Conservation (phyloP, 1,140 invertebrate species). For the Argopecten irradians region DNA sequence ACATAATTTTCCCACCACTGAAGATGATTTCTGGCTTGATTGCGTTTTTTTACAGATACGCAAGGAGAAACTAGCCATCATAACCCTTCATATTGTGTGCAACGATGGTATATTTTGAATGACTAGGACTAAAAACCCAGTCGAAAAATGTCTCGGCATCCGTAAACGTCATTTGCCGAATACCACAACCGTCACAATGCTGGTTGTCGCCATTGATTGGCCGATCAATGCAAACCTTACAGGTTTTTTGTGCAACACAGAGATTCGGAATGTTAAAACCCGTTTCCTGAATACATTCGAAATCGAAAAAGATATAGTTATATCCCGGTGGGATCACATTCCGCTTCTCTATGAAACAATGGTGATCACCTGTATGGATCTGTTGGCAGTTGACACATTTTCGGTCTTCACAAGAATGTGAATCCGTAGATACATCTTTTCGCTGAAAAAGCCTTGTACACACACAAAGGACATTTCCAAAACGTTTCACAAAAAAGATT, state of each 20-base stretch:
- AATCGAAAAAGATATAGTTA: not conserved
- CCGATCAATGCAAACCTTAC: not conserved
- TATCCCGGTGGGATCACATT: not conserved
- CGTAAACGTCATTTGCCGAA: not conserved
- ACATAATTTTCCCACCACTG: conserved; percentile 41
- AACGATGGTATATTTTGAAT: conserved; percentile 1
- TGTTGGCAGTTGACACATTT: not conserved
- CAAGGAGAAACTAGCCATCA: conserved; percentile 35
- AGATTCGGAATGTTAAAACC: not conserved
- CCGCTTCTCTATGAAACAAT: not conserved
- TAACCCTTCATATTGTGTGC: conserved; percentile 41
- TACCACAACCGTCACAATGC: not conserved
- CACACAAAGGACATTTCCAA: not conserved
- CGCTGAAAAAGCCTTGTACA: not conserved
- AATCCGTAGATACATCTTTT: not conserved
- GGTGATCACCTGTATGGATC: not conserved
- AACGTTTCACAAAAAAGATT: not conserved
- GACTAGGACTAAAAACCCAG: not conserved
- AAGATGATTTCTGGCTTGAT: conserved; percentile 28
- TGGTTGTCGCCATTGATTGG: not conserved
- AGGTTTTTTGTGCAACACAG: not conserved
- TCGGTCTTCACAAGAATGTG: not conserved
- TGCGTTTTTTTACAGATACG: conserved; percentile 27
- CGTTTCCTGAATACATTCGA: not conserved
- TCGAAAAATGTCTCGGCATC: not conserved